Evolutionary conservation across 1,140 invertebrate genomes (phyloP).

Genomic region (Drosophila hydei): DNA sequence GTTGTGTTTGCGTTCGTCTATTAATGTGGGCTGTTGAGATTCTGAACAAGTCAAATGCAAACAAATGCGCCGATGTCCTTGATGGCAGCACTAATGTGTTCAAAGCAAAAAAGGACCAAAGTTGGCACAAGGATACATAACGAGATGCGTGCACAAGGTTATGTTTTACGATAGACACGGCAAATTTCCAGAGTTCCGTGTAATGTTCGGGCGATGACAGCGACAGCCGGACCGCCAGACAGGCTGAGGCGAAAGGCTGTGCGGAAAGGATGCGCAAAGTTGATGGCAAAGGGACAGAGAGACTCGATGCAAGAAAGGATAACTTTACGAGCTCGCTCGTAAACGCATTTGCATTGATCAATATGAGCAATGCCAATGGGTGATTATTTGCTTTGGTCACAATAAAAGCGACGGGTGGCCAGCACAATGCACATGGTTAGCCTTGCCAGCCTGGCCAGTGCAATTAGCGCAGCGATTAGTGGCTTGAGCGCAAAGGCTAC

Average conservation of each 20-base stretch:
- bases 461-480: constrained; percentile 74
- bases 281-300: constrained; percentile 28
- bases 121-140: constrained; percentile 17
- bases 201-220: constrained; percentile 24
- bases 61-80: constrained; percentile 60
- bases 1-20: constrained; percentile 33
- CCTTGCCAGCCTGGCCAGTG: constrained; percentile 42
- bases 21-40: constrained; percentile 49
- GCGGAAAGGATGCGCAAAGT: constrained; percentile 75
- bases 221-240: neutral
- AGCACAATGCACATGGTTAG: constrained; percentile 61
- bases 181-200: constrained; percentile 66
- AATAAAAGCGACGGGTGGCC: constrained; percentile 77
- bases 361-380: constrained; percentile 66
- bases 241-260: constrained; percentile 36
- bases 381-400: constrained; percentile 81
- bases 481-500: constrained; percentile 45
- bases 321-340: constrained; percentile 69
- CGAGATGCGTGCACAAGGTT: constrained; percentile 53
- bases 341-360: constrained; percentile 73
- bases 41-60: constrained; percentile 69
- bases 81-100: constrained; percentile 69
- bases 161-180: constrained; percentile 61
- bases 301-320: constrained; percentile 74
- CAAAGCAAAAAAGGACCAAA: constrained; percentile 43